Evolutionary conservation across 2,797 vertebrate genomes (phyloP), one percentile per base, ranked within the genome.

Genomic region (Babyrousa celebensis): DNA sequence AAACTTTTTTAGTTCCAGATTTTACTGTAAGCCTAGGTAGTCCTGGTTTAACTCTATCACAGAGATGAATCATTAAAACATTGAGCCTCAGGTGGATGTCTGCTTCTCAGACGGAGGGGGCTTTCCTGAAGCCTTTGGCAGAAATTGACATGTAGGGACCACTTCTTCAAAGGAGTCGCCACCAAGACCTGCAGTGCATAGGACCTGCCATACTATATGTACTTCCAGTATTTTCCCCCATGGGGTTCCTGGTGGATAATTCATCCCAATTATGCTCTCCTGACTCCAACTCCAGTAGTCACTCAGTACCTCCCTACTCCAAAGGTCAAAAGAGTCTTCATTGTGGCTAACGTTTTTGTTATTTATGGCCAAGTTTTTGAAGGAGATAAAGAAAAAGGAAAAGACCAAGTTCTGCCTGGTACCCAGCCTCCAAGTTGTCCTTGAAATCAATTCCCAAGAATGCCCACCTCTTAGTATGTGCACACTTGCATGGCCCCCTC

Each of bases 321-420:
- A 58, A 75, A 94, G 48, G 77, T 80, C 67, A 85, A 89, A 80
- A 5, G 18, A 1, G 5, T 70, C 84, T 95, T 95, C 65, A 32
- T 1, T 65, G 65, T 68, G 40, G 48, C 63, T 60, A 60, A 62
- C 12, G 3, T 82, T 48, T 60, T 7, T 48, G 29, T 67, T 85
- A 29, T 84, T 67, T 18, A 3, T 65, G 93, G 18, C 12, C 48
- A 70, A 43, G 17, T 40, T 32, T 95, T 86, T 48, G 87, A 80
- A 93, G 70, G 23, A 27, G 21, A 23, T 72, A 77, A 79, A 52
- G 18, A 23, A 78, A 77, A 79, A 52, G 75, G 60, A 85, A 91
- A 89, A 36, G 68, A 48, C 52, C 17, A 63, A 78, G 43, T 71
- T 77, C 86, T 68, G 1, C 8, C 18, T 68, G 52, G 21, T 32